Evolutionary conservation across 2,797 vertebrate species (phyloP), one percentile per base, ranked within the genome.

Genomic region (Schizothorax lantsangensis): DNA sequence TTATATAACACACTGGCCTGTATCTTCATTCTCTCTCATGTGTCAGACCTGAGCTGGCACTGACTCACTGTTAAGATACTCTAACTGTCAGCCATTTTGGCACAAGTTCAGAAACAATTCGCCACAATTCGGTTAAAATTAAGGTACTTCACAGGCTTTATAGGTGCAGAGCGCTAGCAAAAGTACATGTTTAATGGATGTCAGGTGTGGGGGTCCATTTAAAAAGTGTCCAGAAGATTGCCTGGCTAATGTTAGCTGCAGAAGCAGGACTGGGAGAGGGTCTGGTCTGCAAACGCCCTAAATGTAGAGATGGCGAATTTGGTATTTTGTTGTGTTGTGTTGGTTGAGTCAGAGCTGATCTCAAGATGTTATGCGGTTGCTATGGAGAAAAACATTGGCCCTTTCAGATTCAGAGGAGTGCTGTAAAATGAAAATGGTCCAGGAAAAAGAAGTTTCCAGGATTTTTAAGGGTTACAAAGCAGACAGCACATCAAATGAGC

Each of bases 311-410:
- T 93, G 91, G 62, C 23, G 19, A 64, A 72, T 88, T 90, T 36
- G 90, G 91, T 95, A 93, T 94, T 95, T 93, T 94, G 93, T 92
- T 80, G 91, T 94, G 93, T 93, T 95, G 93, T 95, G 95, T 94
- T 94, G 93, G 94, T 95, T 96, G 95, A 95, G 94, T 96, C 95
- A 95, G 94, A 94, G 94, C 90, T 90, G 93, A 92, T 92, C 92
- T 94, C 91, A 87, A 90, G 75, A 92, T 95, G 94, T 95, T 95
- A 91, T 95, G 93, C 71, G 74, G 95, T 96, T 95, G 94, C 94
- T 92, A 96, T 95, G 94, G 95, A 94, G 94, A 94, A 95, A 95
- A 95, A 95, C 95, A 96, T 89, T 93, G 93, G 92, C 93, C 91
- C 93, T 84, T 88, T 86, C 93, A 92, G 79, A 88, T 84, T 89